Evolutionary conservation across 2,113 vertebrate genomes (phyloP).

Genomic region (Marcusenius ussheri): DNA sequence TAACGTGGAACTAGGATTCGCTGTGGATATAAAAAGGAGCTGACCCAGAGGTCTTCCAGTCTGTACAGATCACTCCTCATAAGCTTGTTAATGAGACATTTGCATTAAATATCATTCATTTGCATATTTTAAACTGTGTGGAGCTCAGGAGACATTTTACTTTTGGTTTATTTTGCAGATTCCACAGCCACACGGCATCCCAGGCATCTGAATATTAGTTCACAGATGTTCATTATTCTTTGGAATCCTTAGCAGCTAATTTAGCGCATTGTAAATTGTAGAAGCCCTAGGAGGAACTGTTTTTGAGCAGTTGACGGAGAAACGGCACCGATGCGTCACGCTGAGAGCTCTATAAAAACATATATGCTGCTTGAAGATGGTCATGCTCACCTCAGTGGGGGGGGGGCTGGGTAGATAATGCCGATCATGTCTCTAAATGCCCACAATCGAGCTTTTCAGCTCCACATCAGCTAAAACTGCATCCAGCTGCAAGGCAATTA

Average conservation of each 20-base stretch:
- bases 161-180: neutral
- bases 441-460: neutral
- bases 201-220: neutral
- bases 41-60: neutral
- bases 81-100: slow-evolving; percentile 3
- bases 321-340: neutral
- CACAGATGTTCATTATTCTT: neutral
- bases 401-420: neutral
- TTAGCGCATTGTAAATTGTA: neutral
- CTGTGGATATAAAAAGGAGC: neutral
- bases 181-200: neutral
- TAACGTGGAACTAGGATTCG: neutral
- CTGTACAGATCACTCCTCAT: neutral
- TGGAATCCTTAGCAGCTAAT: neutral
- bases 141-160: neutral
- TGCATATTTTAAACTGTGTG: neutral
- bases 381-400: neutral
- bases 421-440: neutral
- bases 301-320: neutral
- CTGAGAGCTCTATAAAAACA: neutral
- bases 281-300: neutral
- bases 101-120: slow-evolving; percentile 9
- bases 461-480: neutral
- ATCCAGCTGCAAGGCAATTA: slow-evolving; percentile 4
- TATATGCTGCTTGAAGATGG: neutral